Conservation (phyloP, 2,888 invertebrate species). For the Acanthosepion lycidas region DNA sequence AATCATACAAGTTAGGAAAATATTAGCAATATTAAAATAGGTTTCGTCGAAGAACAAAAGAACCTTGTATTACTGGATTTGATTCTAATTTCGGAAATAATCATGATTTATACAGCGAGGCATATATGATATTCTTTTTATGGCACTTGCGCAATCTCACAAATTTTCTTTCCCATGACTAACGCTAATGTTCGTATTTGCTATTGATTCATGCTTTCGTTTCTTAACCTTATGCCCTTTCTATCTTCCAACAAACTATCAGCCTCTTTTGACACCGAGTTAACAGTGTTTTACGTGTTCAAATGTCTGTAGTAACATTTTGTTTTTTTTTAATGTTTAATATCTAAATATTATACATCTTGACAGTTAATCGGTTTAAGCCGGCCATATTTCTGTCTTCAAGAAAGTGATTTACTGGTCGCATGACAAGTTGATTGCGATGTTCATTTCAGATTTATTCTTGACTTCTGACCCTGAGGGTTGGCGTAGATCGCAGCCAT, state of each 20-base stretch:
- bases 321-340: background rate
- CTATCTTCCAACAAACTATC: background rate
- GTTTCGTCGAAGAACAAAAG: no score
- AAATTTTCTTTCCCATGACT: no score
- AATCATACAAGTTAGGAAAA: no score
- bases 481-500: background rate
- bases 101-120: no score
- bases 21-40: no score
- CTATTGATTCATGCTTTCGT: no score
- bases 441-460: background rate
- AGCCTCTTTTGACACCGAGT: background rate
- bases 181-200: no score
- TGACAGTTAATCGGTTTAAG: background rate
- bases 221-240: no score
- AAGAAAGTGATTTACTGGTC: background rate
- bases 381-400: background rate
- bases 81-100: no score
- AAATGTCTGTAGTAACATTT: background rate
- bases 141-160: no score
- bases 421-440: conserved; percentile 17
- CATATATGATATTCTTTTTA: no score
- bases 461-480: background rate
- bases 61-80: no score
- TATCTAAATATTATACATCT: conserved; percentile 8
- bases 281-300: background rate